Conservation (phyloP, 2,113 vertebrate species). For the Lamprotornis superbus region DNA sequence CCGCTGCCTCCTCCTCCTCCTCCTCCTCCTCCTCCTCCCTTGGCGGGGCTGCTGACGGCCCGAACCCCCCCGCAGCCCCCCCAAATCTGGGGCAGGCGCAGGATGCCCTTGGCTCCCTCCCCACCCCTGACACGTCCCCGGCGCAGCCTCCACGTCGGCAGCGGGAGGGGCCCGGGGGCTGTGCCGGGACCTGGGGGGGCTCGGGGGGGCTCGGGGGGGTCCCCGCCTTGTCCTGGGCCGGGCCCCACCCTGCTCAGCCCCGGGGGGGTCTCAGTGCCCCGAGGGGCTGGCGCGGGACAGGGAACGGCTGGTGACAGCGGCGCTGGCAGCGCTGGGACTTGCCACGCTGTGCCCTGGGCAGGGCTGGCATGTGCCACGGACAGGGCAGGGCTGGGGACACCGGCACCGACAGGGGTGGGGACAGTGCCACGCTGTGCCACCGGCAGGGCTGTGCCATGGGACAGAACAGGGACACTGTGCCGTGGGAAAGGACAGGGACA, state of each 20-base stretch:
- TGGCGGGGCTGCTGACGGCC: background rate
- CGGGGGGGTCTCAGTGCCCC: background rate
- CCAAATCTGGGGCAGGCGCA: background rate
- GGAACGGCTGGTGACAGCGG: background rate
- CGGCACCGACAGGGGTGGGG: background rate
- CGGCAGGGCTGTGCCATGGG: too few relatives aligned
- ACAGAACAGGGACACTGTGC: too few relatives aligned
- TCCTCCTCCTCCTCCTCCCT: background rate
- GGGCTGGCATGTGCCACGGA: background rate
- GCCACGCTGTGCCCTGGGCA: background rate
- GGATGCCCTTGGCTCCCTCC: background rate
- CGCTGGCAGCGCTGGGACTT: background rate
- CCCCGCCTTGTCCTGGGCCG: background rate
- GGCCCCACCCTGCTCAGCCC: background rate
- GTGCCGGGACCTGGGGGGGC: background rate
- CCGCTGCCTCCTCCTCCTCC: too few relatives aligned
- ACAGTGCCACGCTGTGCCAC: background rate
- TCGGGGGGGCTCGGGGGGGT: background rate
- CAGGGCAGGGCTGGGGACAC: too few relatives aligned
- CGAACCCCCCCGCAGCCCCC: background rate
- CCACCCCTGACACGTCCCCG: background rate
- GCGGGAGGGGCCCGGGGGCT: background rate
- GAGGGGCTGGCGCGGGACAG: background rate
- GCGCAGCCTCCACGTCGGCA: conserved; percentile 35
- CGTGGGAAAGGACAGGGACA: too few relatives aligned